Evolutionary conservation across 1,140 invertebrate species (phyloP), one percentile per base, ranked within the genome.

Genomic region (Pinna nobilis): DNA sequence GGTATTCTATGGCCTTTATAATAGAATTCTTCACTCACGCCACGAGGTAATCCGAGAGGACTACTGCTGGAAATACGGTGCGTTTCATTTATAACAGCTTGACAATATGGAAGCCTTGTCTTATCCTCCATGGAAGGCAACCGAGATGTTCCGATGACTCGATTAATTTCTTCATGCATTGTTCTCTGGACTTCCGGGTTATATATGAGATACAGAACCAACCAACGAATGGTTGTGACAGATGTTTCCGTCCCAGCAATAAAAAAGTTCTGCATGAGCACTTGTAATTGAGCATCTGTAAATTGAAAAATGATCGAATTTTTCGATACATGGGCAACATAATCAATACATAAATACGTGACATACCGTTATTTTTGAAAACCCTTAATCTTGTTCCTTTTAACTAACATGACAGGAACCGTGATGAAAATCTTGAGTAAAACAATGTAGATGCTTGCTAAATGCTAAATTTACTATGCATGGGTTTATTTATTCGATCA

Each of bases 241-340:
- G 95, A 94, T 0, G 96, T 98, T 84, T 98, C 97, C 20, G 95
- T 92, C 0, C 95, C 95, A 37, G 96, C 96, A 0, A 95, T 94
- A 82, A 96, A 96, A 68, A 98, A 89, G 88, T 98, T 96, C 15
- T 57, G 50, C 11, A 87, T 70, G 0, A 70, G 25, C 13, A 53
- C 51, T 37, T 23, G 3, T 11, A 83, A 53, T 11, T 83, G 67
- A 35, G 66, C 65, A n/a, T 76, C 81, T 59, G 18, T 59, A 35
- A 59, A 59, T n/a, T 9, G 18, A 33, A 33, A 59, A 35, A 2
- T 1, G 23, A 18, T 32, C 37, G n/a, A n/a, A n/a, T n/a, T n/a
- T n/a, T n/a, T n/a, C n/a, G n/a, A n/a, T n/a, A n/a, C n/a, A n/a
- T n/a, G n/a, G n/a, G n/a, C n/a, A n/a, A n/a, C n/a, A n/a, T n/a